Percentiles rank a stretch among this genome's conserved stretches.
phyloP scores from a whole-genome alignment of 2,797 vertebrate genomes.

The Aulostomus chinensis region DNA sequence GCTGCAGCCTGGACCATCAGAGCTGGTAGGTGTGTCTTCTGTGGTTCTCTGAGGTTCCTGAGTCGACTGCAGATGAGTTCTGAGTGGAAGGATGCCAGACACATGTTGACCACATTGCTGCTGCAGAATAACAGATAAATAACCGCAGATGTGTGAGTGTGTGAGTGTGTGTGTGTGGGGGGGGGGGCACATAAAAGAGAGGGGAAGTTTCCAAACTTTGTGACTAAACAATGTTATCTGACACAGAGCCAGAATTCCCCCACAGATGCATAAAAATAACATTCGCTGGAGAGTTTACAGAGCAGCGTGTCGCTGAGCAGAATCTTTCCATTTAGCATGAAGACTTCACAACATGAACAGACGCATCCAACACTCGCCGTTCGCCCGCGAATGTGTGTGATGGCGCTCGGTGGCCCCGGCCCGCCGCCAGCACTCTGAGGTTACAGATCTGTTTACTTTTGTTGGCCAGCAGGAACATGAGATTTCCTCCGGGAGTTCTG shows the following conservation, averaged over 20 bases:
- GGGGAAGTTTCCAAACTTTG: constrained; percentile 32
- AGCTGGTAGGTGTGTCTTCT: constrained; percentile 36
- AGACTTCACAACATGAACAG: too few relatives aligned
- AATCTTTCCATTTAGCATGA: too few relatives aligned
- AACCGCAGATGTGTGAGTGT: constrained; percentile 72
- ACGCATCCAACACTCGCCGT: too few relatives aligned
- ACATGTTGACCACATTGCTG: constrained; percentile 78
- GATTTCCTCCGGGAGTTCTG: constrained; percentile 72
- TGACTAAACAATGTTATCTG: constrained; percentile 52
- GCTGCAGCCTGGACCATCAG: too few relatives aligned
- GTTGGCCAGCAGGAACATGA: constrained; percentile 74
- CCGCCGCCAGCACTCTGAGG: constrained; percentile 57
- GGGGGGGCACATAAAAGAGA: constrained; percentile 43
- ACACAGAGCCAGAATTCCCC: constrained; percentile 41
- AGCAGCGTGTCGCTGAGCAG: constrained; percentile 11
- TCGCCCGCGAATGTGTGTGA: too few relatives aligned
- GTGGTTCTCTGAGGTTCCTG: constrained; percentile 43
- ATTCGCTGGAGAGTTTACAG: constrained; percentile 35
- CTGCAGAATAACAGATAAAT: constrained; percentile 75
- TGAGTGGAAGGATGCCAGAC: constrained; percentile 67
- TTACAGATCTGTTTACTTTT: constrained; percentile 74
- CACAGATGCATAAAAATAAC: constrained; percentile 24
- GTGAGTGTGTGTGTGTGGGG: neutral
- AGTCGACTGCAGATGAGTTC: constrained; percentile 63
- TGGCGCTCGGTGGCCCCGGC: constrained; percentile 55